These are phyloP conservation scores for Ptychobarbus kaznakovi DNA, from an alignment of 2,797 vertebrate genomes.

Conservation along the genomic window DNA sequence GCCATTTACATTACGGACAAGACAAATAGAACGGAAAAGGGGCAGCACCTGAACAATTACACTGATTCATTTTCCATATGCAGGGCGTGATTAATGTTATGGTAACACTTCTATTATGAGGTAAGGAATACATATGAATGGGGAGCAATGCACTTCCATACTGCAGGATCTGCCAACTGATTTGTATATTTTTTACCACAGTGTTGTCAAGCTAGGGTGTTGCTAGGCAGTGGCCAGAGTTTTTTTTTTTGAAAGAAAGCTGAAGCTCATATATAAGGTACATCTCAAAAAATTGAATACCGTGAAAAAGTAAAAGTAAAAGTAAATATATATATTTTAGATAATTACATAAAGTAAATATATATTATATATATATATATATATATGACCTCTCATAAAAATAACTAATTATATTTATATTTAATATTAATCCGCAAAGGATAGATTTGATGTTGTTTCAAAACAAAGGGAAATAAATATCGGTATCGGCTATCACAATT, in stretches of 20 bases:
- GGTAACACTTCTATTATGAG: neutral
- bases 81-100: slow-evolving; percentile 23
- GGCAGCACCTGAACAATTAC: slow-evolving; percentile 37
- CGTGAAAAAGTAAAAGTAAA: too few species aligned
- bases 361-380: too few species aligned
- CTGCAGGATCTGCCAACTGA: neutral
- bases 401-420: too few species aligned
- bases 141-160: neutral
- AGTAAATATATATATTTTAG: too few species aligned
- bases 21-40: slow-evolving; percentile 18
- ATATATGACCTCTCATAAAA: too few species aligned
- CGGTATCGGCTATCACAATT: neutral
- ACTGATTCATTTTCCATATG: slow-evolving; percentile 38
- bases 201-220: neutral
- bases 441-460: too few species aligned
- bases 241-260: neutral
- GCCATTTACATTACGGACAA: slow-evolving; percentile 28
- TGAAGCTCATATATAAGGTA: too few species aligned
- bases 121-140: neutral
- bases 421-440: too few species aligned
- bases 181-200: neutral
- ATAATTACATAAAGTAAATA: too few species aligned
- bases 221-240: neutral
- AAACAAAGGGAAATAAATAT: too few species aligned
- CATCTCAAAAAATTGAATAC: too few species aligned